phyloP scores from a whole-genome alignment of 2,888 invertebrate genomes.

The Folsomia manolachei region DNA sequence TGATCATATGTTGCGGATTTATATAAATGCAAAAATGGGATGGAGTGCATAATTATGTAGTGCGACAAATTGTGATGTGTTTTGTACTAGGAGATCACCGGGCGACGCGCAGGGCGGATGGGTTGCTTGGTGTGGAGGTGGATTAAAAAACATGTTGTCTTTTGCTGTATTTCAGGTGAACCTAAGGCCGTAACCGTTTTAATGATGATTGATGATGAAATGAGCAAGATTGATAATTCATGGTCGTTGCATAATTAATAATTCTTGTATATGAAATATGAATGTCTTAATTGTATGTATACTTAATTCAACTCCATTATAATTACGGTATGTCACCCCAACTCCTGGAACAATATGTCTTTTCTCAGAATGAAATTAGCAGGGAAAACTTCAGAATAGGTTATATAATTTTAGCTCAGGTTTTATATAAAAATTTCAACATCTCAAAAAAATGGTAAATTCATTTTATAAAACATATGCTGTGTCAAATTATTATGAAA shows the following conservation, averaged over 20 bases:
- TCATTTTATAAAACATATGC: too few species aligned
- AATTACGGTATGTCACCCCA: too few species aligned
- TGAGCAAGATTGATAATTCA: not conserved
- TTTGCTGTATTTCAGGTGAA: slow-evolving; percentile 47
- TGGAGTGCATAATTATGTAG: not conserved
- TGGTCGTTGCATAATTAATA: not conserved
- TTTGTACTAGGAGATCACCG: not conserved
- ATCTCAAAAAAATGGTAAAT: too few species aligned
- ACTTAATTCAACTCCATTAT: not conserved
- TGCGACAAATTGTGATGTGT: not conserved
- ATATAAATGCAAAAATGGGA: not conserved
- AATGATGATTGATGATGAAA: slow-evolving; percentile 27
- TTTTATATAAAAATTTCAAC: too few species aligned
- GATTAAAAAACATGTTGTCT: slow-evolving; percentile 39
- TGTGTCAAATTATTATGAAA: too few species aligned
- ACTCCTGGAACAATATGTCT: not conserved
- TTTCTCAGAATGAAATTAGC: too few species aligned
- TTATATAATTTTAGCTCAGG: too few species aligned
- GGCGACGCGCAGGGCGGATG: not conserved
- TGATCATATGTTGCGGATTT: not conserved
- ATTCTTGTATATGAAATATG: not conserved
- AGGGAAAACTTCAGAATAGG: too few species aligned
- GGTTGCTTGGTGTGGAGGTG: not conserved
- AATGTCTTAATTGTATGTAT: not conserved
- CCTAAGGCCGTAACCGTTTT: slow-evolving; percentile 28